Conservation (phyloP, 2,797 vertebrate species). For the Onychomys torridus region DNA sequence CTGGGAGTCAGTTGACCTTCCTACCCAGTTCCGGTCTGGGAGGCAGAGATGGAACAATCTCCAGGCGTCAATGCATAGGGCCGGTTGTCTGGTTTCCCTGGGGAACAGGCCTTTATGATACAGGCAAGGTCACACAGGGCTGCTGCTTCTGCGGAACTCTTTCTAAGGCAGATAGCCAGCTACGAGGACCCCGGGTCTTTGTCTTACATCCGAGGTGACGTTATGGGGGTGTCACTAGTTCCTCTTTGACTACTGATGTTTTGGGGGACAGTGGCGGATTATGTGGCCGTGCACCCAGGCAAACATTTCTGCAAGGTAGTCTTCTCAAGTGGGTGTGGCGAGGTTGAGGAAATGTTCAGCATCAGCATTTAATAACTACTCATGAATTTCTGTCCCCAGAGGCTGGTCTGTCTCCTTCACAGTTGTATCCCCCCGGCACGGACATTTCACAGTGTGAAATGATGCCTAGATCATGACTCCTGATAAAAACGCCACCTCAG, state of each 20-base stretch:
- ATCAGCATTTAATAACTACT: not conserved
- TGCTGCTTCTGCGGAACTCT: not conserved
- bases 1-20: not conserved
- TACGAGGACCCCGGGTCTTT: not conserved
- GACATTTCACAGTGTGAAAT: not conserved
- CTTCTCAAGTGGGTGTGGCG: slow-evolving; percentile 3
- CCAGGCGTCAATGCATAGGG: not conserved
- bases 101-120: not conserved
- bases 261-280: not conserved
- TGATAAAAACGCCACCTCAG: rapidly evolving
- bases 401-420: not conserved
- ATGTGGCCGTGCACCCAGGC: not conserved
- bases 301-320: not conserved
- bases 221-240: not conserved
- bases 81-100: not conserved
- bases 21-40: not conserved
- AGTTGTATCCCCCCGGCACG: not conserved
- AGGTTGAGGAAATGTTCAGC: not conserved
- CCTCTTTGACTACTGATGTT: not conserved
- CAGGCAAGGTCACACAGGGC: not conserved
- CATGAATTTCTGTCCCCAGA: not conserved
- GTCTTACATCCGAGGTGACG: not conserved
- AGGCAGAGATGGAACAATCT: not conserved
- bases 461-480: not conserved
- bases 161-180: not conserved